Evolutionary conservation across 2,888 invertebrate species (phyloP), one percentile per base, ranked within the genome.

Genomic region (Tenthredo mesomela): DNA sequence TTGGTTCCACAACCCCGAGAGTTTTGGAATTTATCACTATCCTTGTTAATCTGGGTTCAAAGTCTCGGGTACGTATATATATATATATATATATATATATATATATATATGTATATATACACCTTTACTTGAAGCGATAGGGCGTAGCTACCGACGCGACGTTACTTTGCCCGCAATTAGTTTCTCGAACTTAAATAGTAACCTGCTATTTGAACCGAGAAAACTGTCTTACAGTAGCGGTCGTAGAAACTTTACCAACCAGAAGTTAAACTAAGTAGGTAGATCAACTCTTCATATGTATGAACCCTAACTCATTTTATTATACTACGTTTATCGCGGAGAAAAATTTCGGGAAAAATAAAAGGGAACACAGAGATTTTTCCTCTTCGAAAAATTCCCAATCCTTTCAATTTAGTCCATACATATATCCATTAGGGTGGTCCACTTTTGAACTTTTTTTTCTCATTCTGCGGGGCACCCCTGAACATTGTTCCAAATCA

Each of bases 161-260:
- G 58, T 58, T 40, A 80, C 80, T 80, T 61, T n/a, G 18, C n/a
- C 54, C 40, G 37, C 58, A 61, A 80, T 80, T 80, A 80, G 58
- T 80, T 80, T 21, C 37, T 80, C 37, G 12, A 80, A 80, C 80
- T 80, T 58, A 21, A 80, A 80, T 80, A 58, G 33, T 67, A 67
- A 37, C n/a, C 40, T 37, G 58, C 80, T 80, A 40, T 61, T 61
- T 80, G 61, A 80, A 37, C 80, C 37, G 58, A 61, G 58, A 80
- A 80, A 58, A 80, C 80, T 58, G 80, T 80, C 61, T 61, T 1
- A 37, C 15, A 43, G 73, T 47, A 7, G 15, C 47, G 75, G 47
- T 29, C 47, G 25, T 75, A 29, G 29, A 43, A 75, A 75, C 75
- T 75, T 75, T 75, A 25, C 25, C 21, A 75, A 25, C 47, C 43